Conservation (phyloP, 1,140 invertebrate genomes). For the Caerostris extrusa region DNA sequence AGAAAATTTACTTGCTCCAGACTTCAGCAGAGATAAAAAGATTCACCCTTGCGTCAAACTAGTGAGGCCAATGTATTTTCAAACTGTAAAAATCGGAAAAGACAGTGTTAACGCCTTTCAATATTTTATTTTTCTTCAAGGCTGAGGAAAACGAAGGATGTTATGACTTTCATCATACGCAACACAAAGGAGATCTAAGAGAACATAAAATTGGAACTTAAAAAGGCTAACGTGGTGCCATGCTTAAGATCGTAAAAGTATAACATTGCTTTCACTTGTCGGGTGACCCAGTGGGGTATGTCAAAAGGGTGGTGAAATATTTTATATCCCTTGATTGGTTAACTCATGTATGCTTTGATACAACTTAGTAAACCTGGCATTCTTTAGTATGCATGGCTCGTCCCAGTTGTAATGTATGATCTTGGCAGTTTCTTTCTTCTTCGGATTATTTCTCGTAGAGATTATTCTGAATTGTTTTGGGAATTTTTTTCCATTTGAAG, state of each 20-base stretch:
- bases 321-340: conserved; percentile 25
- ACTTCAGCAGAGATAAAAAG: conserved; percentile 15
- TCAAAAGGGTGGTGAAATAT: conserved; percentile 24
- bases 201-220: conserved; percentile 45
- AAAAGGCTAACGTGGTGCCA: not conserved
- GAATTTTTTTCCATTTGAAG: conserved; percentile 30
- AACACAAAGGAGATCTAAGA: conserved; percentile 38
- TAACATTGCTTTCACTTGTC: conserved; percentile 45
- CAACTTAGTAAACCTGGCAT: not conserved
- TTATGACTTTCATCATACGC: conserved; percentile 30
- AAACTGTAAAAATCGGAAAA: conserved; percentile 45
- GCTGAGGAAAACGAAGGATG: not conserved
- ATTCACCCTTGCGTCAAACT: conserved; percentile 4
- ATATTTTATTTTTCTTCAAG: conserved; percentile 21
- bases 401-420: not conserved
- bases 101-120: conserved; percentile 41
- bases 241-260: conserved; percentile 49
- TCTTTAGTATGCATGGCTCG: not conserved
- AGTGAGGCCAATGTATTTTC: conserved; percentile 57
- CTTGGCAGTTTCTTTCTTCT: not conserved
- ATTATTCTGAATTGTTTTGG: not conserved
- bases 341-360: not conserved
- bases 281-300: not conserved
- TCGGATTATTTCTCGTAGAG: not conserved
- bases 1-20: conserved; percentile 31